These are phyloP conservation scores for Antedon bifida DNA, from an alignment of 35 echinoderm and acorn worm species.

Conservation along the genomic window DNA sequence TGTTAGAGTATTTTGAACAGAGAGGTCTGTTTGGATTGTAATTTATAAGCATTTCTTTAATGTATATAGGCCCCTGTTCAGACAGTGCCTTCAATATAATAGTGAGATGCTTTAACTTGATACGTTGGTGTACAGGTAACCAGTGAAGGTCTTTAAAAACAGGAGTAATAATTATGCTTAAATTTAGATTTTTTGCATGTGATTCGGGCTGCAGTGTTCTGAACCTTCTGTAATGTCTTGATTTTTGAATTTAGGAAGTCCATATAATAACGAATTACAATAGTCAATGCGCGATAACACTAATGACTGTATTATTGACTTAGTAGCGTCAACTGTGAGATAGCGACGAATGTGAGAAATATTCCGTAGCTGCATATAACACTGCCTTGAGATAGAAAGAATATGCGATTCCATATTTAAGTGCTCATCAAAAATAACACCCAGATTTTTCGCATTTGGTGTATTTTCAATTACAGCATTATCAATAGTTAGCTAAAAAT, in stretches of 20 bases:
- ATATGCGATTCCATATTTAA: background rate
- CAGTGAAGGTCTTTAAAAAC: background rate
- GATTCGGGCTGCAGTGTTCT: background rate
- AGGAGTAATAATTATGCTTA: background rate
- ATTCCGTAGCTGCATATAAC: background rate
- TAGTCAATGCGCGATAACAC: background rate
- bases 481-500: background rate
- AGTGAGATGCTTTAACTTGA: background rate
- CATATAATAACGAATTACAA: background rate
- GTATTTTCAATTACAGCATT: background rate
- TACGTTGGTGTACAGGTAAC: background rate
- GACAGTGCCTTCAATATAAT: background rate
- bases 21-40: background rate
- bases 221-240: background rate
- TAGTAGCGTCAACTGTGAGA: background rate
- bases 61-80: background rate
- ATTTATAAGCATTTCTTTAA: background rate
- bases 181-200: background rate
- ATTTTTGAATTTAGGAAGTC: background rate
- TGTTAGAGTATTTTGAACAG: background rate
- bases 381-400: background rate
- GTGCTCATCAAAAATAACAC: too few species aligned
- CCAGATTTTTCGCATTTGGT: background rate
- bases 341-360: background rate
- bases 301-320: background rate